Percentiles rank a stretch among this genome's conserved stretches.
Evolutionary conservation across 2,888 invertebrate species (phyloP).

Genomic region (Ptychoptera contaminata): DNA sequence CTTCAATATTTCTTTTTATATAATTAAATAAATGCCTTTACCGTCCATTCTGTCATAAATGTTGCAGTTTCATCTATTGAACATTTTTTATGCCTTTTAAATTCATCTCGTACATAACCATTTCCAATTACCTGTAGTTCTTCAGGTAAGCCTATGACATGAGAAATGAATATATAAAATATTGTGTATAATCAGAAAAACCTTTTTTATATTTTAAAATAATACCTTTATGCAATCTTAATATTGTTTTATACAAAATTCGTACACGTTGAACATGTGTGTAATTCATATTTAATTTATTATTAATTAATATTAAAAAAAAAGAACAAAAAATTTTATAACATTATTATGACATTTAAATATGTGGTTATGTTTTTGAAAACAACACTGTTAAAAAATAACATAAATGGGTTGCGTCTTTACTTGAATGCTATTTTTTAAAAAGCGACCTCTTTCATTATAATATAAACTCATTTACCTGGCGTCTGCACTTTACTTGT

Average conservation of each 20-base stretch:
- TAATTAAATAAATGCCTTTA: constrained; percentile 27
- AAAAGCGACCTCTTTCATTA: no score
- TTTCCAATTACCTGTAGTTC: constrained; percentile 58
- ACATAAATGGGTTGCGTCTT: no score
- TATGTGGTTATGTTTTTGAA: no score
- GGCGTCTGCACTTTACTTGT: no score
- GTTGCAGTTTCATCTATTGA: constrained; percentile 49
- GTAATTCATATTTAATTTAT: no score
- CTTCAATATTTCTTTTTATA: background rate
- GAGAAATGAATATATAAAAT: constrained; percentile 2
- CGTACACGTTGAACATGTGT: constrained; percentile 48
- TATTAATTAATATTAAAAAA: no score
- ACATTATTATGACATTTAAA: no score
- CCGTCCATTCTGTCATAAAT: constrained; percentile 84
- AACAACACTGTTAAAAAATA: no score
- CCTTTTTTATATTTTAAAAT: background rate
- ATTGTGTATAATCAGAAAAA: no score
- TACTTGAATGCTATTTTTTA: no score
- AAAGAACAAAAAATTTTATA: no score
- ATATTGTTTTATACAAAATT: constrained; percentile 60
- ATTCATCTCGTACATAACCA: constrained; percentile 68
- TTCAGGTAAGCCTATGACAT: constrained; percentile 39
- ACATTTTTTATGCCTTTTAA: constrained; percentile 66
- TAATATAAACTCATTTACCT: no score
- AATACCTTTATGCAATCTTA: constrained; percentile 53